These are phyloP conservation scores for Eulemur macaco DNA, from an alignment of 2,113 vertebrate genomes.

Conservation along the genomic window DNA sequence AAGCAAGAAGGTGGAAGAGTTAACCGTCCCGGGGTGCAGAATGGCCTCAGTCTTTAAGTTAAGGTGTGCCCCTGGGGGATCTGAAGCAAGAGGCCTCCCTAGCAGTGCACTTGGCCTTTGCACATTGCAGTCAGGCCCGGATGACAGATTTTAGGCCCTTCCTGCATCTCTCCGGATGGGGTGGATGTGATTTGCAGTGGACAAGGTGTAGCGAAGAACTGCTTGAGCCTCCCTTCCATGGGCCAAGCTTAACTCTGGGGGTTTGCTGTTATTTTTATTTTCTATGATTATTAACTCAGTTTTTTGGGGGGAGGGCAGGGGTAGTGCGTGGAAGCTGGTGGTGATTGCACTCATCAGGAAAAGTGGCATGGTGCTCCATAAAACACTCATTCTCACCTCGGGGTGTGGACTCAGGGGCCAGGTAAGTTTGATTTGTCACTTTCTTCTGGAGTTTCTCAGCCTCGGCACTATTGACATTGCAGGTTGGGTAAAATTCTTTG, in stretches of 20 bases:
- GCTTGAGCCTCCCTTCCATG: accelerated
- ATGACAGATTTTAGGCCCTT: neutral
- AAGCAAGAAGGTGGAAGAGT: neutral
- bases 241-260: neutral
- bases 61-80: neutral
- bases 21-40: accelerated
- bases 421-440: neutral
- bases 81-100: neutral
- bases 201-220: neutral
- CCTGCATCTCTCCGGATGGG: neutral
- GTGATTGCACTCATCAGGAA: neutral
- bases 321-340: neutral
- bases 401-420: neutral
- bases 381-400: neutral
- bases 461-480: accelerated
- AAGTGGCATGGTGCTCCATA: accelerated
- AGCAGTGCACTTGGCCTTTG: accelerated
- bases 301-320: accelerated
- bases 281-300: neutral
- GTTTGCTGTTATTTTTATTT: neutral
- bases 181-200: neutral
- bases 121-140: too few species aligned
- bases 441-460: neutral
- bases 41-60: neutral
- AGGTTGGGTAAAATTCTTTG: too few species aligned